A percentile compares a stretch with the other conserved stretches of the same genome.
These are phyloP conservation scores for Harpagus bidentatus DNA, from an alignment of 2,113 vertebrate species.

Conservation along the genomic window DNA sequence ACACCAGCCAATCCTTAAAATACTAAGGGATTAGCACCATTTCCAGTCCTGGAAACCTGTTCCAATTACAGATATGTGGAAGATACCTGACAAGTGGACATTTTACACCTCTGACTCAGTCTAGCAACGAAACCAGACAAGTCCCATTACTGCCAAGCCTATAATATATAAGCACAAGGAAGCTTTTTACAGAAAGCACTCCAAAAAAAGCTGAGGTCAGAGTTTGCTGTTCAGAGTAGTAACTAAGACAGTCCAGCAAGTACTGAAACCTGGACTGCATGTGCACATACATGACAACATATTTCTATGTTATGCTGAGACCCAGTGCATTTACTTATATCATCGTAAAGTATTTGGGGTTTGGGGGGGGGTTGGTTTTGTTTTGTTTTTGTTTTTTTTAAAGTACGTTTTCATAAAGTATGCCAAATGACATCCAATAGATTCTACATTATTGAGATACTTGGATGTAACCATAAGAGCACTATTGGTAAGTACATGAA, in stretches of 20 bases:
- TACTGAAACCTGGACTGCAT: background rate
- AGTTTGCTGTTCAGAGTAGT: background rate
- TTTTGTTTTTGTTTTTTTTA: background rate
- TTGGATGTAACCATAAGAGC: background rate
- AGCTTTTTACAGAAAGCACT: background rate
- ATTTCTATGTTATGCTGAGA: background rate
- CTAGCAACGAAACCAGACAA: conserved; percentile 39
- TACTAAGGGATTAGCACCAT: background rate
- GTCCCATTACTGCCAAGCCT: background rate
- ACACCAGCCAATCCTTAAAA: background rate
- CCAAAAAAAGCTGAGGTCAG: background rate
- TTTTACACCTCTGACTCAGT: conserved; percentile 18
- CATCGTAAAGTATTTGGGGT: background rate
- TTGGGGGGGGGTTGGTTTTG: background rate
- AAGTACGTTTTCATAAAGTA: background rate
- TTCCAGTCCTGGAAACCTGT: background rate
- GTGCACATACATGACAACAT: background rate
- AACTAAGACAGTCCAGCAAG: background rate
- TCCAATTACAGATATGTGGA: background rate
- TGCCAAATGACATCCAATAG: background rate
- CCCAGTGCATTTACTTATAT: background rate
- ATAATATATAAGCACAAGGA: background rate
- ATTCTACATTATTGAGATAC: background rate
- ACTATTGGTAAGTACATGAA: background rate
- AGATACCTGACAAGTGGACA: background rate